These are phyloP conservation scores for Podarcis muralis DNA, from an alignment of 2,113 vertebrate genomes.

Conservation along the genomic window DNA sequence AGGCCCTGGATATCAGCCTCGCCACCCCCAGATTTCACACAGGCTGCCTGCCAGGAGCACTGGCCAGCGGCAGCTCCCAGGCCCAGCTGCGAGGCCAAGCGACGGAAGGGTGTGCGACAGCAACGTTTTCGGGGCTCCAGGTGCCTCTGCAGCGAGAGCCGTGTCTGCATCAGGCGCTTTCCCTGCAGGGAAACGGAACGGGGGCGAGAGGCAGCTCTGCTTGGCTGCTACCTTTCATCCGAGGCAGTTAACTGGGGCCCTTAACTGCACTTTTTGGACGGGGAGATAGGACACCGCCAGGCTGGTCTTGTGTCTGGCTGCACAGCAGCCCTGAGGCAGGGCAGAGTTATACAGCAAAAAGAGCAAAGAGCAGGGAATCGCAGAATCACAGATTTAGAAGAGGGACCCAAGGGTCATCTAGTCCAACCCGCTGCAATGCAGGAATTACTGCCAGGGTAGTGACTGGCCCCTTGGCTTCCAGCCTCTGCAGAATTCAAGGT, in stretches of 20 bases:
- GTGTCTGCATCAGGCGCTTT: neutral
- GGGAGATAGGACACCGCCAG: neutral
- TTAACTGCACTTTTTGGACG: neutral
- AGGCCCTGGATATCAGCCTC: neutral
- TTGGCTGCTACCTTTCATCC: too few relatives aligned
- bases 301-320: neutral
- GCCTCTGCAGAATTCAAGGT: neutral
- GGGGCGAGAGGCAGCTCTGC: neutral
- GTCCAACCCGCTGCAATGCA: too few relatives aligned
- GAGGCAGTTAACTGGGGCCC: too few relatives aligned
- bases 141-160: neutral
- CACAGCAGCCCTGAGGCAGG: neutral
- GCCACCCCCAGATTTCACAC: constrained; percentile 51
- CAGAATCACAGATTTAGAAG: too few relatives aligned
- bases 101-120: neutral
- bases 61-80: neutral
- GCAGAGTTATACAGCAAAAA: too few relatives aligned
- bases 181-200: too few relatives aligned
- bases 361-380: too few relatives aligned
- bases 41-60: neutral
- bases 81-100: neutral
- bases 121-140: too few relatives aligned
- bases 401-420: too few relatives aligned
- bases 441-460: too few relatives aligned
- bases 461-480: neutral